Evolutionary conservation across 1,140 invertebrate genomes (phyloP).

Genomic region (Cotesia vestalis): DNA sequence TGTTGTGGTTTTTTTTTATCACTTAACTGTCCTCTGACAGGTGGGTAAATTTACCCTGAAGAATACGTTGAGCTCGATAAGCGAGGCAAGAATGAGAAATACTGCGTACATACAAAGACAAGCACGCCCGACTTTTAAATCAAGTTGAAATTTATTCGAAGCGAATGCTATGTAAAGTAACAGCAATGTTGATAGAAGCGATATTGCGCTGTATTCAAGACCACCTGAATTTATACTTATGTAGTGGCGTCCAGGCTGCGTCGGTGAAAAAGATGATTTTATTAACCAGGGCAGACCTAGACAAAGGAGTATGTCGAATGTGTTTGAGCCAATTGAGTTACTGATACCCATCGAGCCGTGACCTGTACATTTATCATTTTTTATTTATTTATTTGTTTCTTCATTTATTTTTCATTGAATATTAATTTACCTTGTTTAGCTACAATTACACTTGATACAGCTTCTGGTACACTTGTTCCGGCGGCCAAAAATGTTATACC

Average conservation of each 20-base stretch:
- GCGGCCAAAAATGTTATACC: constrained; percentile 85
- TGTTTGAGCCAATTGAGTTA: constrained; percentile 89
- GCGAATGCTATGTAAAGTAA: constrained; percentile 79
- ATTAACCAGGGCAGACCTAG: constrained; percentile 89
- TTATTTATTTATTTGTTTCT: constrained; percentile 7
- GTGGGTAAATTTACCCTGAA: constrained; percentile 85
- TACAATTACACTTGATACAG: constrained; percentile 81
- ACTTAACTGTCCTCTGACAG: constrained; percentile 68
- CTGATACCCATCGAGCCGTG: constrained; percentile 87
- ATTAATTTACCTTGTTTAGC: constrained; percentile 74
- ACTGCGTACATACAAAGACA: constrained; percentile 80
- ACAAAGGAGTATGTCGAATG: constrained; percentile 86
- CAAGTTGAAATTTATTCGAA: constrained; percentile 80
- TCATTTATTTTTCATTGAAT: constrained; percentile 1
- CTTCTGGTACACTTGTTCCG: constrained; percentile 87
- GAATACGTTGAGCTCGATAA: constrained; percentile 88
- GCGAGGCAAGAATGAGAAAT: constrained; percentile 79
- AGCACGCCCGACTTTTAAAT: constrained; percentile 77
- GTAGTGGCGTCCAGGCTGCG: constrained; percentile 72
- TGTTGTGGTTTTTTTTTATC: constrained; percentile 39
- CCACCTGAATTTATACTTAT: constrained; percentile 84
- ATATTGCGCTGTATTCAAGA: constrained; percentile 83
- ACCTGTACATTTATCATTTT: constrained; percentile 66
- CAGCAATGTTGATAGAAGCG: constrained; percentile 79
- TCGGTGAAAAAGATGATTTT: constrained; percentile 79